Evolutionary conservation across 1,140 invertebrate genomes (phyloP).

Genomic region (Leptinotarsa defecta): DNA sequence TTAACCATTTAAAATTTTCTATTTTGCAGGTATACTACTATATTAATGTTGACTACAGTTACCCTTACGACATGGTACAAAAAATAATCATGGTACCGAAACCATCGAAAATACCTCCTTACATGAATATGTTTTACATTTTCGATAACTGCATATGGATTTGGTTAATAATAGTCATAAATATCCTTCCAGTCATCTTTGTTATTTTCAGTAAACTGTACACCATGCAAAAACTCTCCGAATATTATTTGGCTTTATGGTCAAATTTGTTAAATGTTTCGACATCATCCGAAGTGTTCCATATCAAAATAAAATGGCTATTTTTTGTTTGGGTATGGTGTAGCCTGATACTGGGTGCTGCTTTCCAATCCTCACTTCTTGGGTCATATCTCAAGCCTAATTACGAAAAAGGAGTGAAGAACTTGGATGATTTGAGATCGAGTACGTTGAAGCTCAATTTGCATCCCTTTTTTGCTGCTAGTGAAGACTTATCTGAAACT

Average conservation of each 20-base stretch:
- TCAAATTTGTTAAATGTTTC: constrained; percentile 4
- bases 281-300: neutral
- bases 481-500: neutral
- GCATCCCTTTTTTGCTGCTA: neutral
- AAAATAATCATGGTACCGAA: constrained; percentile 16
- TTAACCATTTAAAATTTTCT: neutral
- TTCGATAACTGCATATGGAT: constrained; percentile 1
- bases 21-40: constrained; percentile 18
- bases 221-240: neutral
- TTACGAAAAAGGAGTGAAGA: constrained; percentile 18
- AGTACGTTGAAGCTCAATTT: constrained; percentile 10
- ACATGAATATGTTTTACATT: constrained; percentile 8
- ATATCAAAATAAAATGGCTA: constrained; percentile 20
- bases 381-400: constrained; percentile 16
- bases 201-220: neutral
- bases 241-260: constrained; percentile 7
- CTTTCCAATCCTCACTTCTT: constrained; percentile 10
- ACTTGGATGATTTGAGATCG: constrained; percentile 9
- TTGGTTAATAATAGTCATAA: neutral
- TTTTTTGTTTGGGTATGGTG: constrained; percentile 10
- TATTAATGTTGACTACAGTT: neutral
- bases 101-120: constrained; percentile 10
- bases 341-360: neutral
- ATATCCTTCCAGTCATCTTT: neutral
- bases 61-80: constrained; percentile 15